These are phyloP conservation scores for Cyclopterus lumpus DNA, from an alignment of 2,797 vertebrate genomes.

Conservation along the genomic window DNA sequence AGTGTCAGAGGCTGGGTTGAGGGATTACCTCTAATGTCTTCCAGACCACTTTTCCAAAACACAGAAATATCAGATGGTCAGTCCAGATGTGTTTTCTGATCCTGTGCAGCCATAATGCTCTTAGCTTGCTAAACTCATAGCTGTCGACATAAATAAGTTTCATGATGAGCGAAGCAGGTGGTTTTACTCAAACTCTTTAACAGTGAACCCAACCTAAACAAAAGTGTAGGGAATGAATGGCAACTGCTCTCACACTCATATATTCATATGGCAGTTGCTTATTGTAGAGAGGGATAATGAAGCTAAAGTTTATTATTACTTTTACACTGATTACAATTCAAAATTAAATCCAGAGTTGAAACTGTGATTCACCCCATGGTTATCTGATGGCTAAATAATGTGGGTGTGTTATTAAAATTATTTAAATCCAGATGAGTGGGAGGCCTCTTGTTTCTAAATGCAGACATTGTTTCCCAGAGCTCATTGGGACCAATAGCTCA, in stretches of 20 bases:
- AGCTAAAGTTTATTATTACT: constrained; percentile 59
- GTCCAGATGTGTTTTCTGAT: constrained; percentile 77
- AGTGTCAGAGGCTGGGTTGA: constrained; percentile 68
- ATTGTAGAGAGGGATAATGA: constrained; percentile 58
- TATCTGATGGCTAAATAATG: constrained; percentile 8
- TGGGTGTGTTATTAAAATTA: constrained; percentile 10
- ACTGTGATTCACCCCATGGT: constrained; percentile 1
- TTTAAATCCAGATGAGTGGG: neutral
- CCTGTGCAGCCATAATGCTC: constrained; percentile 72
- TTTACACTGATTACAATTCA: constrained; percentile 49
- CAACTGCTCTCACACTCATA: constrained; percentile 45
- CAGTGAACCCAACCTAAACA: constrained; percentile 69
- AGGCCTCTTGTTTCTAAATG: neutral
- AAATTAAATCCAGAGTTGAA: constrained; percentile 36
- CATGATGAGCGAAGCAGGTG: constrained; percentile 76
- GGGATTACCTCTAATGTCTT: constrained; percentile 73
- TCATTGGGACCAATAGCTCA: neutral
- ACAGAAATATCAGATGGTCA: constrained; percentile 74
- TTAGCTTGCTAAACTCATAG: constrained; percentile 72
- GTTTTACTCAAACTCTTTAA: constrained; percentile 69
- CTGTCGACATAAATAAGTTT: constrained; percentile 75
- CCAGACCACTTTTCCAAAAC: constrained; percentile 74
- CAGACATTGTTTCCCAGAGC: neutral
- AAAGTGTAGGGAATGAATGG: constrained; percentile 49
- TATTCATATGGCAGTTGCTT: constrained; percentile 58